Base-by-base conservation (phyloP, 2,888 invertebrate species). In the Diogma glabrata region DNA sequence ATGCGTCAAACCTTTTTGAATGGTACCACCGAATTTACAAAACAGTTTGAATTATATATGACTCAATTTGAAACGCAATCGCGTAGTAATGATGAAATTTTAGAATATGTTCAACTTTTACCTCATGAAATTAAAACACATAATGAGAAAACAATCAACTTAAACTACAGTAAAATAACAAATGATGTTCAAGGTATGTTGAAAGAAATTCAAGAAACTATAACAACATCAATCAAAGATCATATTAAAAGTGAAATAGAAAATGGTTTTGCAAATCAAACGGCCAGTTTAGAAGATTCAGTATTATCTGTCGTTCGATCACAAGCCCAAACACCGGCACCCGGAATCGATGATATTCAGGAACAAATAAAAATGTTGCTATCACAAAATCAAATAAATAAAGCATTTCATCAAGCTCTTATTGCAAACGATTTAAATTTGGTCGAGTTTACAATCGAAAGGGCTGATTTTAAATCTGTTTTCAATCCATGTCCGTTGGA, bases 351-450 rank as follows among this genome's bases (percentile, higher is more conserved):
- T 36, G 78, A 79, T 61, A 64, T 75, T 46, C 75, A 83, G 59
- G 77, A 79, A 12, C 83, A 83, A 60, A 79, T 90, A 57, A 77
- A 84, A 61, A 76, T 79, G 54, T 71, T 84, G 50, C 70, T 89
- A 33, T 63, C 72, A 16, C 75, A 79, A 57, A 87, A 88, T 2
- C 87, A 90, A 66, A 74, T 84, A 47, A 89, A 91, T 71, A 79
- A 84, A 53, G 94, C 94, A 43, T 93, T 95, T 72, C 89, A 92
- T 67, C 76, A 91, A 74, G 95, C 96, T 10, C 74, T 96, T 55
- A 74, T 79, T 9, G 93, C 91, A 12, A 86, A 89, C 28, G 94
- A 96, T 74, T 77, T 95, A 53, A 77, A 79, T 59, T 74, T 93
- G 53, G 90, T 96, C 49, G 82, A 93, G 66, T 82, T 82, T 57